Evolutionary conservation across 2,888 invertebrate species (phyloP).

Genomic region (Eupithecia subumbrata): DNA sequence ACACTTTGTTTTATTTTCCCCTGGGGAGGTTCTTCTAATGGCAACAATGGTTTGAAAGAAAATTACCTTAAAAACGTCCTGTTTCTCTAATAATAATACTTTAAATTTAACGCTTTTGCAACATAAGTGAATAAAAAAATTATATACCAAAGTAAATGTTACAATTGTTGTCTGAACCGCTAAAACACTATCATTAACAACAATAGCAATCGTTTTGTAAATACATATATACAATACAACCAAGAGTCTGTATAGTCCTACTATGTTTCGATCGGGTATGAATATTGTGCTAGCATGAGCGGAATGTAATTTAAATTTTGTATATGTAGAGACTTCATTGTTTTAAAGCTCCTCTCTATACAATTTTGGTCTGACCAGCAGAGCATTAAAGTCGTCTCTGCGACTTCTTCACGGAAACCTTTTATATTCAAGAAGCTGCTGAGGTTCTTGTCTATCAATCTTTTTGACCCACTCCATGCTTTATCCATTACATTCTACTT

Average conservation of each 20-base stretch:
- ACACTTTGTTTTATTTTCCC: slow-evolving; percentile 4
- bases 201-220: not conserved
- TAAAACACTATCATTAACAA: not conserved
- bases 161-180: not conserved
- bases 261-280: not conserved
- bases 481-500: not conserved
- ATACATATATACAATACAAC: too few species aligned
- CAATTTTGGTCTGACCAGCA: not conserved
- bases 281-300: not conserved
- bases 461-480: not conserved
- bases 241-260: not conserved
- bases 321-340: not conserved
- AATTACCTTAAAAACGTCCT: not conserved
- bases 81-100: too few species aligned
- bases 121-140: too few species aligned
- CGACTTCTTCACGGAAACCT: not conserved
- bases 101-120: not conserved
- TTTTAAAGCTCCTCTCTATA: not conserved
- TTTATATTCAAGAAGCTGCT: not conserved
- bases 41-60: not conserved
- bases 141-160: too few species aligned
- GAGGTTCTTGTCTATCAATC: not conserved
- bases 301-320: not conserved
- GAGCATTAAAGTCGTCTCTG: not conserved
- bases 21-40: slow-evolving; percentile 1